Evolutionary conservation across 2,797 vertebrate species (phyloP).

Genomic region (Chanos chanos): DNA sequence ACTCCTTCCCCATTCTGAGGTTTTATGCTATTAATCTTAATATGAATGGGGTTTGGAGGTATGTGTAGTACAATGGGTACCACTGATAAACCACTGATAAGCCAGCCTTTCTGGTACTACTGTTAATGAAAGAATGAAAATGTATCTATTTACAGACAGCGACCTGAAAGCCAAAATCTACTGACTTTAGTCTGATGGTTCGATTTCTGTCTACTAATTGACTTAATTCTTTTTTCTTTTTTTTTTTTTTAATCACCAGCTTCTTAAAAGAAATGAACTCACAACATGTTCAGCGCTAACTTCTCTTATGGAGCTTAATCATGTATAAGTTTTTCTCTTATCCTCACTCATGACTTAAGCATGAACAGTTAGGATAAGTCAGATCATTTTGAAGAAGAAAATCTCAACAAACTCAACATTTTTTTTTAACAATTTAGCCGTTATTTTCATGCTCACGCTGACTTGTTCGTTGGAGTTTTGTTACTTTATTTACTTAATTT

Average conservation of each 20-base stretch:
- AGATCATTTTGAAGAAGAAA: no score
- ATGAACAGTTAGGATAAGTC: no score
- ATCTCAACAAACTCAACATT: no score
- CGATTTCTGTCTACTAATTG: conserved; percentile 1
- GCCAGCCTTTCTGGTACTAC: conserved; percentile 32
- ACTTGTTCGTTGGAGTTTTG: no score
- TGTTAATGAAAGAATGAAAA: conserved; percentile 30
- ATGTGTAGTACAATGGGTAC: conserved; percentile 11
- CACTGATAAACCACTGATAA: conserved; percentile 31
- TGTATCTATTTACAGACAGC: conserved; percentile 45
- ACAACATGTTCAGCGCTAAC: no score
- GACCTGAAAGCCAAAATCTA: conserved; percentile 72
- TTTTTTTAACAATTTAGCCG: no score
- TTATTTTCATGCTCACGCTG: no score
- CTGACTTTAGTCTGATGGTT: conserved; percentile 40
- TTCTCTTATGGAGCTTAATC: no score
- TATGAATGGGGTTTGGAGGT: conserved; percentile 22
- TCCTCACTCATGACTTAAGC: no score
- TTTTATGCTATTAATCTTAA: conserved; percentile 45
- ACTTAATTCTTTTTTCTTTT: conserved; percentile 29
- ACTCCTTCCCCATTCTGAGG: conserved; percentile 54
- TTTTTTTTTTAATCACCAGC: conserved; percentile 12
- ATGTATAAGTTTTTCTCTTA: no score
- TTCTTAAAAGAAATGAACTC: not conserved
- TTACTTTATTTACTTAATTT: no score